Conservation (phyloP, 2,888 invertebrate species). For the Dynastes hyllus region DNA sequence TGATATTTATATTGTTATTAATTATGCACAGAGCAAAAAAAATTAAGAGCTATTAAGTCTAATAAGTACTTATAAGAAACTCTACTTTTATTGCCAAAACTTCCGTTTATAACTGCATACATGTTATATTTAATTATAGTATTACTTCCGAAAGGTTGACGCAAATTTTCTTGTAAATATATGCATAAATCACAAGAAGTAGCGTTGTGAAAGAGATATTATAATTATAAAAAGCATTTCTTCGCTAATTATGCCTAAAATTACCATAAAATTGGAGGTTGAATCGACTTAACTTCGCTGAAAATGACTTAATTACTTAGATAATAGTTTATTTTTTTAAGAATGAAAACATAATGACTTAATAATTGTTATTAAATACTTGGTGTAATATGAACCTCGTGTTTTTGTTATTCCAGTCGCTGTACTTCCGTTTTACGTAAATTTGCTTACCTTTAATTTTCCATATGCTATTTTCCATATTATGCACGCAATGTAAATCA, state of each 20-base stretch:
- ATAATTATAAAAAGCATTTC: background rate
- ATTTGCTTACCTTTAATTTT: slow-evolving; percentile 5
- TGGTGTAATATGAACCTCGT: background rate
- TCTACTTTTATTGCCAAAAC: background rate
- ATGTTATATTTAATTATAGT: background rate
- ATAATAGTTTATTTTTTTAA: background rate
- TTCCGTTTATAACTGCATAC: background rate
- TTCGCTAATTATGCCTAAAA: background rate
- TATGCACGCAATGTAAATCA: too few relatives aligned
- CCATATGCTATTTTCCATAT: background rate
- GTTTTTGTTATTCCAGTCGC: background rate
- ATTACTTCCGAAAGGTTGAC: background rate
- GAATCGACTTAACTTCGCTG: background rate
- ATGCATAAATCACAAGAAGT: background rate
- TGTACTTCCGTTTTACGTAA: background rate
- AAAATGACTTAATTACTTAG: slow-evolving; percentile 9
- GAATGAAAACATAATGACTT: background rate
- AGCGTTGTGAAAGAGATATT: background rate
- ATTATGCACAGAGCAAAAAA: too few relatives aligned
- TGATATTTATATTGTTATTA: too few relatives aligned
- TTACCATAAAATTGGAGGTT: slow-evolving; percentile 10
- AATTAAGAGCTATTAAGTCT: too few relatives aligned
- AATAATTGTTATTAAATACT: slow-evolving; percentile 7
- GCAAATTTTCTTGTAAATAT: background rate
- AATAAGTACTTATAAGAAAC: too few relatives aligned